phyloP scores from a whole-genome alignment of 2,888 invertebrate species.

The Salticus scenicus region DNA sequence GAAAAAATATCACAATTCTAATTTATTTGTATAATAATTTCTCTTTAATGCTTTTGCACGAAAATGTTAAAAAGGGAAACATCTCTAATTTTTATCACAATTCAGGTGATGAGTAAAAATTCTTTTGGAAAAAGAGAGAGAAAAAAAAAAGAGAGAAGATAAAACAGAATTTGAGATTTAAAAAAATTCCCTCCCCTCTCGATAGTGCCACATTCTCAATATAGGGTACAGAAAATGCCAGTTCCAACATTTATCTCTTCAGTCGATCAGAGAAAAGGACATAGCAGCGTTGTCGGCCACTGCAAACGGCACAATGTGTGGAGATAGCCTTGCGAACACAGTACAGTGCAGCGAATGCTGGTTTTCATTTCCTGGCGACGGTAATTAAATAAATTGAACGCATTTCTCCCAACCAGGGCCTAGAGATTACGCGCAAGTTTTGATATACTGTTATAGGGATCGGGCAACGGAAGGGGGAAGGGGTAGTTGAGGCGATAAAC shows the following conservation, averaged over 20 bases:
- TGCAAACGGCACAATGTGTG: conserved; percentile 27
- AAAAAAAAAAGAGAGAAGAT: too few species aligned
- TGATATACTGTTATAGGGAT: conserved; percentile 69
- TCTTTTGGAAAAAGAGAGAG: conserved; percentile 29
- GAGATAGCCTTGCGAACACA: conserved; percentile 37
- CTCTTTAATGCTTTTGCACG: not conserved
- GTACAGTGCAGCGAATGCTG: conserved; percentile 47
- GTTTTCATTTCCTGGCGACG: conserved; percentile 66
- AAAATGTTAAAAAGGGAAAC: conserved; percentile 4
- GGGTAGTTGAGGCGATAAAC: conserved; percentile 64
- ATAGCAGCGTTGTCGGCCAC: conserved; percentile 36
- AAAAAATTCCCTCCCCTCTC: conserved; percentile 36
- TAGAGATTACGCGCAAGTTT: conserved; percentile 67
- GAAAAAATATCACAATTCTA: too few species aligned
- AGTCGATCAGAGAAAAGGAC: conserved; percentile 49
- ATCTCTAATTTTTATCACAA: conserved; percentile 45
- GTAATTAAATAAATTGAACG: conserved; percentile 70
- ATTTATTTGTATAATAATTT: too few species aligned
- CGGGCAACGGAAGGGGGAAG: conserved; percentile 56
- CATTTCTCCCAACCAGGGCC: conserved; percentile 48
- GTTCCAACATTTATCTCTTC: conserved; percentile 28
- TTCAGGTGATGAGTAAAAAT: not conserved
- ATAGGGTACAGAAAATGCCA: conserved; percentile 18
- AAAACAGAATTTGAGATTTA: conserved; percentile 45
- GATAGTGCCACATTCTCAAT: conserved; percentile 51